phyloP scores from a whole-genome alignment of 2,113 vertebrate species.

The Eulemur rufifrons region DNA sequence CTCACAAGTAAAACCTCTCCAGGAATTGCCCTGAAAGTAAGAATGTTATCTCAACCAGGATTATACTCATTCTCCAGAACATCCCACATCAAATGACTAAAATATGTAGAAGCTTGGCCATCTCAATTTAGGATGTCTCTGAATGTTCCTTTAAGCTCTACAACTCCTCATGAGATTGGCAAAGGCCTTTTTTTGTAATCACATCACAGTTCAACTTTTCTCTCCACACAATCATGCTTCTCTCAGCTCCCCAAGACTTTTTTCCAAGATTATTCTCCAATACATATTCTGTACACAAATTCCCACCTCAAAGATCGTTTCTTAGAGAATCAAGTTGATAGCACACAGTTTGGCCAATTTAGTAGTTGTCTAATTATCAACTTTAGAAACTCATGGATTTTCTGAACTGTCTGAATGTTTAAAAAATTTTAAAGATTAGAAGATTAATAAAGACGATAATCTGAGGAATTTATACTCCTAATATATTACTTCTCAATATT shows the following conservation, averaged over 20 bases:
- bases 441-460: not conserved
- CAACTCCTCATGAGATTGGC: not conserved
- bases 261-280: not conserved
- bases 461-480: not conserved
- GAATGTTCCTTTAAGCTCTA: not conserved
- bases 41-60: accelerated
- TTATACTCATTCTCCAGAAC: not conserved
- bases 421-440: not conserved
- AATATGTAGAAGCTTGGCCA: not conserved
- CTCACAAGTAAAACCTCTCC: not conserved
- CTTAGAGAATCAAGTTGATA: not conserved
- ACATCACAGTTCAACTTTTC: not conserved
- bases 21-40: not conserved
- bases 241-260: not conserved
- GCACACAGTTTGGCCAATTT: not conserved
- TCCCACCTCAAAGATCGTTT: not conserved
- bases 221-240: not conserved
- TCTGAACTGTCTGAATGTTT: not conserved
- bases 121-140: not conserved
- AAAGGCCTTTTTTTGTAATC: not conserved
- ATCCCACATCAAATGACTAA: not conserved
- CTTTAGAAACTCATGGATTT: not conserved
- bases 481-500: not conserved
- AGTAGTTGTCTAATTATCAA: not conserved
- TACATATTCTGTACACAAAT: not conserved